Evolutionary conservation across 37 sponge, comb jelly and placozoan genomes (phyloP), one percentile per base, ranked within the genome.

Genomic region (Aplysina aerophoba): DNA sequence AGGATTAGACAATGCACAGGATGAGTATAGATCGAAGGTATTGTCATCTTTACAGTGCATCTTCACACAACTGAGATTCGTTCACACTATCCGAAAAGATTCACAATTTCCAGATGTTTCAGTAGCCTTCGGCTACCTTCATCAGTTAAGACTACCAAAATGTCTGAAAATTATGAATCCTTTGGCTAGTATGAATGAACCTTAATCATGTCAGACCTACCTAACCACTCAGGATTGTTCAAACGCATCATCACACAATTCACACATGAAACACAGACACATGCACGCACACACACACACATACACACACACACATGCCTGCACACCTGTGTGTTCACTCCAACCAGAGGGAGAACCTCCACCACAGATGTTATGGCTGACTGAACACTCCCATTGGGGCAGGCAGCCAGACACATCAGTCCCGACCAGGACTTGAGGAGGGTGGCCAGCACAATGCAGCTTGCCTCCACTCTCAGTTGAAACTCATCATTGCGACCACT

Each of bases 371-470:
- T 8, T 54, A 75, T 5, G 50, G 78, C 22, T 17, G 54, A 75
- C 37, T 36, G 20, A 1, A 40, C 50, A 53, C 21, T 21, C 4
- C 41, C 38, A 4, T 62, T n/a, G 64, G 4, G 64, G 5, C 24
- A 22, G 37, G 54, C 41, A 36, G 54, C 2, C 78, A 75, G 33
- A 21, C 31, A 36, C 78, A 75, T 75, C 72, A 39, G 36, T 57
- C 93, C 93, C 20, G 93, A 82, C 93, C 93, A 93, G 22, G 90
- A 81, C 53, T 89, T 89, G 71, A 93, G 82, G 59, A 89, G 58
- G 21, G 93, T 71, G 0, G 74, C 75, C 22, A 89, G 24, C 5
- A 85, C 87, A 81, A 93, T 82, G 44, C 89, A 89, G 28, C 90
- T 57, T 2, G 90, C 58, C 57, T 93, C 90, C 20, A 93, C 90